phyloP scores from a whole-genome alignment of 2,888 invertebrate species.

The Hirtodrosophila cameraria region DNA sequence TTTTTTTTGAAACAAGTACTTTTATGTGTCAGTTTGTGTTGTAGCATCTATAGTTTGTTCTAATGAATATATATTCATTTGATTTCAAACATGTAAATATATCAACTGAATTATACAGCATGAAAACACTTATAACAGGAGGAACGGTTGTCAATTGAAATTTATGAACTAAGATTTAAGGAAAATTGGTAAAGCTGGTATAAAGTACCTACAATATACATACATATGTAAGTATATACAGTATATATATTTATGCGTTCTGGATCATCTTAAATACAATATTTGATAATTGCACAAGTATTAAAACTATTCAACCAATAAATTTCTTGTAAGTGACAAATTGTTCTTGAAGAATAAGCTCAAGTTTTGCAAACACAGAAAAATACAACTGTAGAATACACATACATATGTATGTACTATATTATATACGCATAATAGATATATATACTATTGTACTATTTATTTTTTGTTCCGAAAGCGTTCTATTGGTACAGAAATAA shows the following conservation, averaged over 20 bases:
- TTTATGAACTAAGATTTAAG: slow-evolving; percentile 9
- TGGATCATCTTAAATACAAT: no score
- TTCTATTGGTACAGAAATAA: slow-evolving; percentile 12
- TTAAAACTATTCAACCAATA: no score
- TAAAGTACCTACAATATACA: slow-evolving; percentile 1
- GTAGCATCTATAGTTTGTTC: not conserved
- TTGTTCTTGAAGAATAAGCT: no score
- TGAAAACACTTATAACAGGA: slow-evolving; percentile 20
- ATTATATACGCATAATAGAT: no score
- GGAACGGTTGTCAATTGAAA: slow-evolving; percentile 45
- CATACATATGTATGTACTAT: slow-evolving; percentile 3
- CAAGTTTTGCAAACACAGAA: no score
- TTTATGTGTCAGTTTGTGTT: not conserved
- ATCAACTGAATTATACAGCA: slow-evolving; percentile 1
- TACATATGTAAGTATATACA: not conserved
- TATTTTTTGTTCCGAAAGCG: not conserved
- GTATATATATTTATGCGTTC: not conserved
- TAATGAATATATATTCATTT: not conserved
- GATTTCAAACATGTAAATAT: slow-evolving; percentile 28
- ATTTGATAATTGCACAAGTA: no score
- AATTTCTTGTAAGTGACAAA: no score
- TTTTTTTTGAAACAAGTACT: not conserved
- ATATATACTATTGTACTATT: no score
- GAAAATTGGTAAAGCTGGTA: not conserved
- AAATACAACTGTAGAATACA: no score